These are phyloP conservation scores for Vollenhovia emeryi DNA, from an alignment of 1,140 invertebrate genomes.

Conservation along the genomic window DNA sequence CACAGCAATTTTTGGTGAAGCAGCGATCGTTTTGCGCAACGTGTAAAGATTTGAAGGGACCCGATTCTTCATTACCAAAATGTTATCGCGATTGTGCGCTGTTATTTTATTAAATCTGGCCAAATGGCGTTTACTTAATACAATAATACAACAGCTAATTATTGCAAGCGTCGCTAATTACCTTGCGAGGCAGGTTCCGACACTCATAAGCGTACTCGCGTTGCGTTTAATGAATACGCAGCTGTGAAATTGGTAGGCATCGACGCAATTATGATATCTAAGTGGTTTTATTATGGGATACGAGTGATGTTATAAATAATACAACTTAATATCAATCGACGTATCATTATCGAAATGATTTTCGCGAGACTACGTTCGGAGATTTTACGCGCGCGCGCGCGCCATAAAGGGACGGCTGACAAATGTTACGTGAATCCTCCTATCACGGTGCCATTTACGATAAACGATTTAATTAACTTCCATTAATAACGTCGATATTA, in stretches of 20 bases:
- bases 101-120: neutral
- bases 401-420: neutral
- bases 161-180: neutral
- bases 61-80: neutral
- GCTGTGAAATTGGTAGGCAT: neutral
- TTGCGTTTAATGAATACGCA: neutral
- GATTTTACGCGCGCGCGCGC: neutral
- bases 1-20: neutral
- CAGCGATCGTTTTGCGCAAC: neutral
- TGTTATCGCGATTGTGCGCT: neutral
- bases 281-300: neutral
- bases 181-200: neutral
- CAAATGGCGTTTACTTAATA: neutral
- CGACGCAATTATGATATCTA: neutral
- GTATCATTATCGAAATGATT: neutral
- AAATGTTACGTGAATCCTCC: constrained; percentile 6
- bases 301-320: too few species aligned
- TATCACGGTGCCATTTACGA: neutral
- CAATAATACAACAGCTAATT: neutral
- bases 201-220: neutral
- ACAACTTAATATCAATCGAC: neutral
- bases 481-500: constrained; percentile 18
- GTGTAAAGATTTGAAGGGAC: neutral
- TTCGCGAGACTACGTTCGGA: neutral
- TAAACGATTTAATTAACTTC: neutral